phyloP scores from a whole-genome alignment of 2,113 vertebrate genomes.

The Microtus montanus region DNA sequence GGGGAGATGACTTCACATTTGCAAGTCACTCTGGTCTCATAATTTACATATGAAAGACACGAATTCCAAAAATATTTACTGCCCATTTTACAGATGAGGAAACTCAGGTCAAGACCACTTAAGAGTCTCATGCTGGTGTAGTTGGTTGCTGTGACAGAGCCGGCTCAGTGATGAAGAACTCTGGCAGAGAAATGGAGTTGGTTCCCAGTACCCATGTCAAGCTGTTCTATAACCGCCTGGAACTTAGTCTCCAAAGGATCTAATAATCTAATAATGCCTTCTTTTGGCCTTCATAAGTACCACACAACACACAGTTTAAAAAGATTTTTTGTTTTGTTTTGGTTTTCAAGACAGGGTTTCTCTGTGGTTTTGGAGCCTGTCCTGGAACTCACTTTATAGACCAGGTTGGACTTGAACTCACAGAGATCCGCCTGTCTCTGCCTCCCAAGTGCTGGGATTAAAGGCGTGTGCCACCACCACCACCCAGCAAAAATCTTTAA shows the following conservation, averaged over 20 bases:
- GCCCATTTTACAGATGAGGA: constrained; percentile 2
- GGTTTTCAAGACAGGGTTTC: too few species aligned
- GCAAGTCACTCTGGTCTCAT: not conserved
- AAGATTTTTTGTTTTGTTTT: too few species aligned
- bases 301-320: not conserved
- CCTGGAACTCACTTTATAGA: too few species aligned
- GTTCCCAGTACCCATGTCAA: not conserved
- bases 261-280: not conserved
- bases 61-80: not conserved
- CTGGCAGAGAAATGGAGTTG: not conserved
- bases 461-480: too few species aligned
- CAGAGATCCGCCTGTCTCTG: too few species aligned
- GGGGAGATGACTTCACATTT: not conserved
- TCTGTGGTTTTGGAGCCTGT: too few species aligned
- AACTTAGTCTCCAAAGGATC: not conserved
- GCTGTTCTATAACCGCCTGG: too few species aligned
- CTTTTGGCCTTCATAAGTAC: not conserved
- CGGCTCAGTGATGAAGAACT: not conserved
- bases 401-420: too few species aligned
- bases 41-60: not conserved
- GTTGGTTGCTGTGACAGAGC: not conserved
- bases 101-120: not conserved
- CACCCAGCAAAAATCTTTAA: too few species aligned
- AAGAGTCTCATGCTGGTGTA: not conserved
- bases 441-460: too few species aligned